Percentiles rank a stretch among this genome's conserved stretches.
phyloP scores from a whole-genome alignment of 2,888 invertebrate genomes.

The Petrophora chlorosata region DNA sequence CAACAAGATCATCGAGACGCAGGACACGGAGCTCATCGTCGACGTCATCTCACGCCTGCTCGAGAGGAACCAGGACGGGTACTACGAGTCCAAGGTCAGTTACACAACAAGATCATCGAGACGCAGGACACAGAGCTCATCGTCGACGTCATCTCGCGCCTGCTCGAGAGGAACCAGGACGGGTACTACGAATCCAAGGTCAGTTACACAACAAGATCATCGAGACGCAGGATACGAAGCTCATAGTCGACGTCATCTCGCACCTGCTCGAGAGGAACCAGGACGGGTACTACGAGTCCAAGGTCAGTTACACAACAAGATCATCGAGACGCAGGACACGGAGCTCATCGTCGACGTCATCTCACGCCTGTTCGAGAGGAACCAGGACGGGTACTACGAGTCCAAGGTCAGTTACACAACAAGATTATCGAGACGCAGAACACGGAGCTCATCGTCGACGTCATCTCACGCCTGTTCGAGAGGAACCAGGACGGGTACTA shows the following conservation, averaged over 20 bases:
- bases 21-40: slow-evolving; percentile 67
- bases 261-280: slow-evolving; percentile 72
- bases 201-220: slow-evolving; percentile 58
- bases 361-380: slow-evolving; percentile 68
- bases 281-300: slow-evolving; percentile 63
- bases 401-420: slow-evolving; percentile 48
- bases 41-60: slow-evolving; percentile 72
- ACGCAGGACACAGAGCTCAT: slow-evolving; percentile 67
- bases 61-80: slow-evolving; percentile 71
- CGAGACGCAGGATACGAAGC: slow-evolving; percentile 65
- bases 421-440: slow-evolving; percentile 72
- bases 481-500: slow-evolving; percentile 70
- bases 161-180: slow-evolving; percentile 73
- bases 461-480: slow-evolving; percentile 70
- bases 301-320: slow-evolving; percentile 53
- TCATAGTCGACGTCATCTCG: slow-evolving; percentile 72
- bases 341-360: slow-evolving; percentile 70
- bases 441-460: slow-evolving; percentile 68
- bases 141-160: slow-evolving; percentile 69
- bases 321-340: slow-evolving; percentile 73
- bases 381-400: slow-evolving; percentile 70
- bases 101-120: slow-evolving; percentile 64
- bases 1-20: slow-evolving; percentile 67
- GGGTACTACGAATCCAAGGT: slow-evolving; percentile 65
- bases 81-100: slow-evolving; percentile 59